Evolutionary conservation across 1,140 invertebrate genomes (phyloP).

Genomic region (Neuroterus valhalla): DNA sequence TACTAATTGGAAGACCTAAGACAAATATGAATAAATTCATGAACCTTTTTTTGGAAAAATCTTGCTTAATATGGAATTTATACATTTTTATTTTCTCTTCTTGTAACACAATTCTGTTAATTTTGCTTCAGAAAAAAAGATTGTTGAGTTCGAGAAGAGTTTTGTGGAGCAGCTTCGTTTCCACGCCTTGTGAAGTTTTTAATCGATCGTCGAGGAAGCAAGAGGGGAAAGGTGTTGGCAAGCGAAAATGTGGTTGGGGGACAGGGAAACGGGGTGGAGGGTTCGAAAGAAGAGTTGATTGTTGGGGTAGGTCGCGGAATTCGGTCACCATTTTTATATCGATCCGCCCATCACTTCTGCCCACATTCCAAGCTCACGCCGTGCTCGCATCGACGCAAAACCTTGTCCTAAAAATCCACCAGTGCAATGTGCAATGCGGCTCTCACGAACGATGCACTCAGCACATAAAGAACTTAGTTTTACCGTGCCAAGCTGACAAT

Average conservation of each 20-base stretch:
- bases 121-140: neutral
- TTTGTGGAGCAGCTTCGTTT: constrained; percentile 34
- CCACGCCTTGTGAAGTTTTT: constrained; percentile 47
- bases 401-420: constrained; percentile 1
- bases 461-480: too few species aligned
- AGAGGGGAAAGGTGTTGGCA: constrained; percentile 34
- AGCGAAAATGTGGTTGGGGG: constrained; percentile 52
- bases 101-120: neutral
- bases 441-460: too few species aligned
- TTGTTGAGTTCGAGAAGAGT: constrained; percentile 15
- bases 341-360: constrained; percentile 60
- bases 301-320: constrained; percentile 73
- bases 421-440: neutral
- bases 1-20: neutral
- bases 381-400: constrained; percentile 29
- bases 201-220: constrained; percentile 47
- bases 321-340: constrained; percentile 76
- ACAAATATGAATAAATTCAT: neutral
- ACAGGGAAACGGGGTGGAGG: constrained; percentile 48
- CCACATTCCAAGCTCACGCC: constrained; percentile 47
- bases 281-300: constrained; percentile 49
- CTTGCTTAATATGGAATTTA: neutral
- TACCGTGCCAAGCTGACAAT: too few species aligned
- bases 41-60: neutral
- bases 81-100: neutral